Base-by-base conservation (phyloP, 2,797 vertebrate species). In the Lacerta agilis region DNA sequence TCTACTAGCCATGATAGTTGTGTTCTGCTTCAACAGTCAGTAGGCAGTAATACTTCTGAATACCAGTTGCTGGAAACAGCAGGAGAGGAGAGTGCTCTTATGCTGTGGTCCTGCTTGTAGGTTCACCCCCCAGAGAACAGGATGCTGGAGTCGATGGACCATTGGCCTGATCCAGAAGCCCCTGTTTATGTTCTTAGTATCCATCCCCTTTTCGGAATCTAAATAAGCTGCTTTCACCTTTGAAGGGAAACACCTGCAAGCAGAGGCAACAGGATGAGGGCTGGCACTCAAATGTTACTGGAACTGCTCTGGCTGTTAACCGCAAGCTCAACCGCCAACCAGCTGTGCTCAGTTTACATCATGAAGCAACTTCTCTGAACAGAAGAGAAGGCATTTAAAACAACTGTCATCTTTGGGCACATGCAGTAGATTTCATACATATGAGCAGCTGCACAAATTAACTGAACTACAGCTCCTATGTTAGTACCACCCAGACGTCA, bases 211-310 rank as follows among this genome's bases (percentile, higher is more conserved):
- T 6, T 0, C 69, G 81, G 79, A 79, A 38, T 20, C 64, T 17
- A 69, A 85, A 81, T 43, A 77, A 49, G n/a, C 83, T 84, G 84
- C 58, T 93, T 89, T 90, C 66, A 90, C 81, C 87, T 94, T 87
- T 27, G 81, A 89, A 93, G 91, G 91, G 89, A 95, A 95, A 91
- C 93, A 94, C 93, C 94, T 95, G 93, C 91, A 85, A 0, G 0
- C 88, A 43, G 87, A 90, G 3, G 1, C 0, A 91, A 88, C 75
- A 93, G 84, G 89, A 76, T 61, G 85, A 92, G 45, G n/a, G 75
- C 61, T 88, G 33, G 3, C n/a, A 49, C 90, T 29, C 55, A 86
- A 20, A 73, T 92, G 79, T 90, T 77, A 86, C 0, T 1, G 64
- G 20, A 69, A 64, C 86, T 76, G 36, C 36, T 36, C 25, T 67